These are phyloP conservation scores for Ctenomys sociabilis DNA, from an alignment of 2,113 vertebrate species.

Conservation along the genomic window DNA sequence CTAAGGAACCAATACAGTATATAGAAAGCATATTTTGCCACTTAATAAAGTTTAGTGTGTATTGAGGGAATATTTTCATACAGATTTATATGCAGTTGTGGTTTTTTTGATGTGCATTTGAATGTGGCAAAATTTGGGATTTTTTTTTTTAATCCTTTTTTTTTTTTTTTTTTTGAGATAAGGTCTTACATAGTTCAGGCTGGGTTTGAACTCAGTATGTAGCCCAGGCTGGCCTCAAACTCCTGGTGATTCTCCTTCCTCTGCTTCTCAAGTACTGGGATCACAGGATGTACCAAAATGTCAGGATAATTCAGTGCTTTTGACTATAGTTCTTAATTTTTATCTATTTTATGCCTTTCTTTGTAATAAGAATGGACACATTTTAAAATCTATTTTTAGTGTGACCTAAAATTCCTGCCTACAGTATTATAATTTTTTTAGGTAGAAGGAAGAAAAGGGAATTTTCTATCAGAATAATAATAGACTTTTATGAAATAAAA, in stretches of 20 bases:
- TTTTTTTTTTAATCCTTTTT: not conserved
- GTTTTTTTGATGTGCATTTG: not conserved
- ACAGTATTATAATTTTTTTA: not conserved
- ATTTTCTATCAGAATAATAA: constrained; percentile 15
- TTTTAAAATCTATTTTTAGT: not conserved
- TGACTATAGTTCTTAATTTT: not conserved
- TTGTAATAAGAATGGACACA: not conserved
- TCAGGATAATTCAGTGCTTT: not conserved
- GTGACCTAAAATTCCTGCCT: not conserved
- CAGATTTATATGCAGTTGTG: not conserved
- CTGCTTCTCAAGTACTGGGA: not conserved
- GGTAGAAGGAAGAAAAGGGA: not conserved
- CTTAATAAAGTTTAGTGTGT: not conserved
- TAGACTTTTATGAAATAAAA: not conserved
- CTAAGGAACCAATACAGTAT: not conserved
- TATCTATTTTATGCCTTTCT: not conserved
- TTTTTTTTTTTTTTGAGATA: not conserved
- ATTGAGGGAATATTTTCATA: not conserved
- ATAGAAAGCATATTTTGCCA: not conserved
- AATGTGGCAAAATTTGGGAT: not conserved
- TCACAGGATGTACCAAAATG: not conserved
- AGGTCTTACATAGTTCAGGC: not conserved
- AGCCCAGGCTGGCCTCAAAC: not conserved
- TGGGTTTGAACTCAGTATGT: not conserved
- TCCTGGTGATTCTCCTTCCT: not conserved